Base-by-base conservation (phyloP, 2,113 vertebrate genomes). In the Promerops cafer region DNA sequence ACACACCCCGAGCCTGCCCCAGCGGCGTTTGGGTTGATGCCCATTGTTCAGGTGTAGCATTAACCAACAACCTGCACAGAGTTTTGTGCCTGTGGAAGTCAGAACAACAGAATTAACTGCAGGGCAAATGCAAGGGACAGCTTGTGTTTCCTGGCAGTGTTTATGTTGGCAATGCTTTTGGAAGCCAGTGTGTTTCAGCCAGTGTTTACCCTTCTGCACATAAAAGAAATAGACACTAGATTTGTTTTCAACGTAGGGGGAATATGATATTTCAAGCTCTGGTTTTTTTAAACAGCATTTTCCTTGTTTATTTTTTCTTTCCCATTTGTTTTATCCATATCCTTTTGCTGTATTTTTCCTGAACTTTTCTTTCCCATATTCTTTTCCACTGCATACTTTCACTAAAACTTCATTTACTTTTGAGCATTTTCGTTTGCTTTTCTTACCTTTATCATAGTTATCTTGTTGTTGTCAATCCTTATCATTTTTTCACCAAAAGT, bases 21-120 rank as follows among this genome's bases (percentile, higher is more conserved):
- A 10, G 26, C 1, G 0, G 35, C 0, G 0, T 22, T 71, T 40
- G 50, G 33, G 27, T 61, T 60, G 33, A 22, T 7, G 31, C 23
- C 7, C 5, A 0, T 5, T 13, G 12, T 21, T 76, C 87, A 76
- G 57, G 53, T 75, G 53, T 4, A 90, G 45, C 37, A 3, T 30
- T 75, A 42, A 70, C 3, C 5, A 87, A 64, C 28, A 59, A 70
- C 1, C 13, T 16, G 35, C 33, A 39, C 11, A 6, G 22, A 17
- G n/a, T 10, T 75, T 65, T 70, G 33, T 76, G 70, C 70, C 70
- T 56, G 26, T 44, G 52, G 78, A 65, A 91, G 40, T 57, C 77
- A 82, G 83, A 52, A 53, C 60, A 90, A 53, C 64, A 54, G 44
- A 89, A 94, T 45, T 68, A 84, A 35, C 74, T 11, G 13, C 14